phyloP scores from a whole-genome alignment of 2,888 invertebrate genomes.

The Azorinus chamasolen region DNA sequence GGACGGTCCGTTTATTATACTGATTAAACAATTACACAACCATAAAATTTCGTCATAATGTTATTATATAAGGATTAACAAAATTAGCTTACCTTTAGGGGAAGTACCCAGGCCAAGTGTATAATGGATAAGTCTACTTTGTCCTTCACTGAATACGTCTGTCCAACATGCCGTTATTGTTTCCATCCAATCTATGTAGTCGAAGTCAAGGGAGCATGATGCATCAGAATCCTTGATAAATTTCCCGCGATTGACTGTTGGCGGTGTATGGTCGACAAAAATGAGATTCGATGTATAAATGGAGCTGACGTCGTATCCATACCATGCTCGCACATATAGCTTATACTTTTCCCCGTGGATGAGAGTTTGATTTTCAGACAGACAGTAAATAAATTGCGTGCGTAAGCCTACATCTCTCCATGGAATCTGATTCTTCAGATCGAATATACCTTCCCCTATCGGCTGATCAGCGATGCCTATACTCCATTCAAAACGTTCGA shows the following conservation, averaged over 20 bases:
- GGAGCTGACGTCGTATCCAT: conserved; percentile 20
- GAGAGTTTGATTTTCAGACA: conserved; percentile 32
- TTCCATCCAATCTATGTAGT: conserved; percentile 53
- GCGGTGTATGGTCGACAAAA: conserved; percentile 61
- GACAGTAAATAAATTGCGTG: conserved; percentile 42
- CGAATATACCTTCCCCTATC: conserved; percentile 55
- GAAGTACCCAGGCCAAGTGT: conserved; percentile 54
- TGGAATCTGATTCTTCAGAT: conserved; percentile 28
- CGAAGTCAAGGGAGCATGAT: conserved; percentile 55
- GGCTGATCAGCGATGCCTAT: conserved; percentile 35
- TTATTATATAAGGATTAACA: too few species aligned
- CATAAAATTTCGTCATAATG: too few species aligned
- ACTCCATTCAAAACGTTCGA: conserved; percentile 63
- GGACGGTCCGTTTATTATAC: too few species aligned
- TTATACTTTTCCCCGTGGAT: conserved; percentile 39
- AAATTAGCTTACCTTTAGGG: conserved; percentile 43
- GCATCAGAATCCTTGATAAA: conserved; percentile 54
- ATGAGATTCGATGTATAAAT: conserved; percentile 52
- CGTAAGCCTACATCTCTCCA: conserved; percentile 55
- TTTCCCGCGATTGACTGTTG: conserved; percentile 45
- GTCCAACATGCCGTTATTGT: conserved; percentile 63
- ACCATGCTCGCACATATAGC: conserved; percentile 63
- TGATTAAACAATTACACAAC: too few species aligned
- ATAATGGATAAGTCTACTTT: conserved; percentile 46
- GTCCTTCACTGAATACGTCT: conserved; percentile 58